A percentile compares a stretch with the other conserved stretches of the same genome.
Evolutionary conservation across 2,797 vertebrate species (phyloP).

Genomic region (Nasua narica): DNA sequence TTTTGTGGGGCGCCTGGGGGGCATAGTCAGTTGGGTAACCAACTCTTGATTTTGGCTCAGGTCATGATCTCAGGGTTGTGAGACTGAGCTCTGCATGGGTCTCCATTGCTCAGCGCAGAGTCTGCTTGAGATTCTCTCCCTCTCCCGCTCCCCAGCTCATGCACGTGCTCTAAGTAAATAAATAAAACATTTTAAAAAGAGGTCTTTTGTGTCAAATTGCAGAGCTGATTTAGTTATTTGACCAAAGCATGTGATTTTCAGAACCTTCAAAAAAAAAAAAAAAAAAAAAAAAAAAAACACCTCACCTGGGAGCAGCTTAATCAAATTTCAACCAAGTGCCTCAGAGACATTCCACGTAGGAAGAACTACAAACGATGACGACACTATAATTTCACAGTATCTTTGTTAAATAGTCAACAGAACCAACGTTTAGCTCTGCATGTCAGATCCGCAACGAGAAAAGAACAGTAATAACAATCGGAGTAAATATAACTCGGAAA

Average conservation of each 20-base stretch:
- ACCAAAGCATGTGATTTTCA: not conserved
- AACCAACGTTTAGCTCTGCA: not conserved
- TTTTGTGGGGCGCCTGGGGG: not conserved
- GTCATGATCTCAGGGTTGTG: not conserved
- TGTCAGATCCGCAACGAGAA: not conserved
- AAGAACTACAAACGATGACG: not conserved
- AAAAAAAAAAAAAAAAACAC: not conserved
- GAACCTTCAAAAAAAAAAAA: not conserved
- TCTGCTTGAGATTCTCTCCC: not conserved
- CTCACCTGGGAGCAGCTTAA: not conserved
- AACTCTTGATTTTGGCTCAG: not conserved
- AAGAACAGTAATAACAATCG: not conserved
- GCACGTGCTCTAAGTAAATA: not conserved
- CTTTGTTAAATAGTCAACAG: not conserved
- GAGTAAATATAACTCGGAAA: not conserved
- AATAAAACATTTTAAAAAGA: not conserved
- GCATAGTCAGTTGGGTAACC: fast-evolving
- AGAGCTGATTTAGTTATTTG: not conserved
- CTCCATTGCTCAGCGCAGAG: not conserved
- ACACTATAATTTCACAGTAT: not conserved
- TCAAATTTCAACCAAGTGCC: not conserved
- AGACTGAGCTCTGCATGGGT: fast-evolving
- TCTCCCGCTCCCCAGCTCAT: not conserved
- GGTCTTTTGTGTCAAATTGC: not conserved
- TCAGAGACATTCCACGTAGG: not conserved